Percentiles rank a stretch among this genome's conserved stretches.
Evolutionary conservation across 2,797 vertebrate species (phyloP).

Genomic region (Saxicola maurus): DNA sequence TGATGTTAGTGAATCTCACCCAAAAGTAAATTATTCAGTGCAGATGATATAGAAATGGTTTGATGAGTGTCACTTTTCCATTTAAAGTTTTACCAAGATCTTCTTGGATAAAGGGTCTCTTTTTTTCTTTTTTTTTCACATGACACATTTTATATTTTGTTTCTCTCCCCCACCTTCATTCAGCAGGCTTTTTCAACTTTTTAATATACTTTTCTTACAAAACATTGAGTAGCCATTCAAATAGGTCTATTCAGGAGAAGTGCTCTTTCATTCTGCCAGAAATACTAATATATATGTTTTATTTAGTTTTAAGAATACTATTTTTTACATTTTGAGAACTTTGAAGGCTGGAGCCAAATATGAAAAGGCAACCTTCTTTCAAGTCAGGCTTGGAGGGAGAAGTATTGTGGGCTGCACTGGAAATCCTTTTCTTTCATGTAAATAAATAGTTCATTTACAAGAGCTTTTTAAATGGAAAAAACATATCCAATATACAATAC

Average conservation of each 20-base stretch:
- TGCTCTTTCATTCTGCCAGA: slow-evolving; percentile 65
- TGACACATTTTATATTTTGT: slow-evolving; percentile 70
- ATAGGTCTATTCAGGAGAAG: slow-evolving; percentile 64
- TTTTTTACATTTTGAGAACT: slow-evolving; percentile 59
- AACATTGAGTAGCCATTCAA: slow-evolving; percentile 69
- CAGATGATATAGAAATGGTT: slow-evolving; percentile 68
- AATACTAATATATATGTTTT: slow-evolving; percentile 70
- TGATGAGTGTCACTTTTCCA: slow-evolving; percentile 67
- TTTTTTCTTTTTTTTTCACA: slow-evolving; percentile 65
- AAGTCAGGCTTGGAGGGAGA: slow-evolving; percentile 61
- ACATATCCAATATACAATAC: slow-evolving; percentile 48
- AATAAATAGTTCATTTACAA: slow-evolving; percentile 72
- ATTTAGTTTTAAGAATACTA: slow-evolving; percentile 68
- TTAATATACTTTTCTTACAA: slow-evolving; percentile 74
- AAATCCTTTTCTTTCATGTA: slow-evolving; percentile 67
- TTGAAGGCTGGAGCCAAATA: slow-evolving; percentile 65
- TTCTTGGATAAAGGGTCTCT: slow-evolving; percentile 63
- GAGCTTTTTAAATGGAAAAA: slow-evolving; percentile 62
- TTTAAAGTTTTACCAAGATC: slow-evolving; percentile 72
- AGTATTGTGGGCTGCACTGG: slow-evolving; percentile 46
- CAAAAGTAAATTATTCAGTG: slow-evolving; percentile 75
- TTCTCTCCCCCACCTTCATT: slow-evolving; percentile 65
- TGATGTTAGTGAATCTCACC: slow-evolving; percentile 74
- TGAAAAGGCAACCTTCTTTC: slow-evolving; percentile 57
- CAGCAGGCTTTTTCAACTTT: slow-evolving; percentile 67